Conservation (phyloP, 2,888 invertebrate genomes). For the Nudaria mundana region DNA sequence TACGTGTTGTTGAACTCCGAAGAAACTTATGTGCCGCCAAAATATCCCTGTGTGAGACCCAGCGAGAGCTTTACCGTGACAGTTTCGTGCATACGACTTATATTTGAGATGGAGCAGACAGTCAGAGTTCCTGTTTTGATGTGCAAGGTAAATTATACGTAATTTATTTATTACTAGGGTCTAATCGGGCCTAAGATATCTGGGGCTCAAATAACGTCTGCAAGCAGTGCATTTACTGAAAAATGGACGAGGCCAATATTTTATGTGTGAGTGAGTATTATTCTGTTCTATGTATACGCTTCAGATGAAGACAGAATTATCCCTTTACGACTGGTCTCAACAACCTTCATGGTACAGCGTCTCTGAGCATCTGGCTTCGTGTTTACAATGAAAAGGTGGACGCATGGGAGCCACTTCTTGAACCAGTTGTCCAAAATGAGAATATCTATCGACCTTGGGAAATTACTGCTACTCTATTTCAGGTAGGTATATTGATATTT, state of each 20-base stretch:
- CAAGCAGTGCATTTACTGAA: no score
- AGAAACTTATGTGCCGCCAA: slow-evolving; percentile 58
- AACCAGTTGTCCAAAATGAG: slow-evolving; percentile 85
- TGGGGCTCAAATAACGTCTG: no score
- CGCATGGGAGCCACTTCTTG: slow-evolving; percentile 92
- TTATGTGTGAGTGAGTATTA: no score
- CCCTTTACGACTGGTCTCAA: slow-evolving; percentile 85
- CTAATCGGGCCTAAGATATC: no score
- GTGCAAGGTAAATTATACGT: slow-evolving; percentile 49
- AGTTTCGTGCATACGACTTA: slow-evolving; percentile 81
- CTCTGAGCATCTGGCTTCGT: slow-evolving; percentile 65
- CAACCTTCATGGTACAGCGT: slow-evolving; percentile 72
- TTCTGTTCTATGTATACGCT: no score
- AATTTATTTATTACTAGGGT: background rate
- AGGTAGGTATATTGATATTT: slow-evolving; percentile 52
- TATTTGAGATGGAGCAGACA: slow-evolving; percentile 83
- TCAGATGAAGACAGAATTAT: slow-evolving; percentile 79
- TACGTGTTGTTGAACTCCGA: slow-evolving; percentile 48
- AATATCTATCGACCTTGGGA: slow-evolving; percentile 87
- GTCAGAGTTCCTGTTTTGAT: slow-evolving; percentile 61
- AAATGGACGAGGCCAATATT: no score
- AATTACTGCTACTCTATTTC: slow-evolving; percentile 83
- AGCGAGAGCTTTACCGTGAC: slow-evolving; percentile 75
- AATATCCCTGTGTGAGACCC: slow-evolving; percentile 60
- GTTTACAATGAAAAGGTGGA: slow-evolving; percentile 86